Base-by-base conservation (phyloP, 2,888 invertebrate genomes). In the Conops quadrifasciatus region DNA sequence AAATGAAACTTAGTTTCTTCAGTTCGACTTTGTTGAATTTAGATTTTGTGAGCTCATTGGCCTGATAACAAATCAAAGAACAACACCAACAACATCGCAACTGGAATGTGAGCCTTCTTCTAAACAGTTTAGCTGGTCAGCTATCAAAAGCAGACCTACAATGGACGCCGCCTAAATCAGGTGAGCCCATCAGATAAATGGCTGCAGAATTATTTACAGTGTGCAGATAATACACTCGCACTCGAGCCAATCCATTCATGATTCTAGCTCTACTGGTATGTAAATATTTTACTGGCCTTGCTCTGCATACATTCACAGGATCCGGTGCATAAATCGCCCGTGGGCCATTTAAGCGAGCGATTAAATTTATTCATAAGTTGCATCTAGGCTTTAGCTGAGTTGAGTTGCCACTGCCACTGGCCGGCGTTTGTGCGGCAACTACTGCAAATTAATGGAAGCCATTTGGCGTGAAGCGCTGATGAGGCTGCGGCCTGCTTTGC, bases 371-470 rank as follows among this genome's bases (percentile, higher is more conserved):
- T 70, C 63, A 70, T 58, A 70, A 58, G 43, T 64, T 62, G 68
- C 60, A 68, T 67, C 62, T 68, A 68, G 62, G 60, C 60, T 59
- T 36, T n/a, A 58, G 67, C 43, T 59, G 58, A 28, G n/a, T 28
- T 45, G 47, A 67, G 45, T 16, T 45, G 67, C 36, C 43, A 21
- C 26, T 51, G n/a, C 65, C 28, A 58, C 36, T 45, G 60, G 68
- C 68, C 62, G 24, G 49, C 60, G 28, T 51, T 51, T 51, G 68
- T 51, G 62, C 62, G 68, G 68, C 68, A 60, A 51, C 49, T 24
- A 36, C 68, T 68, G 68, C 60, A 68, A 68, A 68, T 68, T 68
- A 68, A 68, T 68, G 68, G 68, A 60, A 68, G 62, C 51, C 68
- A 68, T 68, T 68, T 68, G 62, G 62, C 30, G 59, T 59, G 51